These are phyloP conservation scores for Heterohyrax brucei DNA, from an alignment of 2,797 vertebrate genomes.

Conservation along the genomic window DNA sequence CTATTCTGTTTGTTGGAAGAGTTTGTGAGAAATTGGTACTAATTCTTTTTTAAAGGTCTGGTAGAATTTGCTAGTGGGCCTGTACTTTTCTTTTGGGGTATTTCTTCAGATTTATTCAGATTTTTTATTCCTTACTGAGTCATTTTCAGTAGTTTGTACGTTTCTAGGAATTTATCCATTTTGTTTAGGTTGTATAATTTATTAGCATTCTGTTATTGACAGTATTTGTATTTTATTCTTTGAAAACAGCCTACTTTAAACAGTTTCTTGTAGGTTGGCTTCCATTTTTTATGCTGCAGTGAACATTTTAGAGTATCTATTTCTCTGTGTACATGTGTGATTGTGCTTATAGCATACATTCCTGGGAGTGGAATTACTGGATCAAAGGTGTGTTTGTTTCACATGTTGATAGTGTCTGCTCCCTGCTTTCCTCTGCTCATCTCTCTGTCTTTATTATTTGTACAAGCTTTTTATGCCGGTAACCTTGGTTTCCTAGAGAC, in stretches of 20 bases:
- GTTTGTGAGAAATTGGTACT: slow-evolving; percentile 61
- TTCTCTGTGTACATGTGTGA: background rate
- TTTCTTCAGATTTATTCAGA: slow-evolving; percentile 45
- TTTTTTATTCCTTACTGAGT: slow-evolving; percentile 61
- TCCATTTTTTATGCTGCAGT: background rate
- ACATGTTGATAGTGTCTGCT: slow-evolving; percentile 15
- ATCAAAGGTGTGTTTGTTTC: slow-evolving; percentile 1
- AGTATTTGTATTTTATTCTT: slow-evolving; percentile 1
- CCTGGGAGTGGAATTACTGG: background rate
- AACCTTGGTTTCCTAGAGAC: background rate
- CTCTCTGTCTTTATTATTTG: slow-evolving; percentile 42
- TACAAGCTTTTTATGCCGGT: background rate
- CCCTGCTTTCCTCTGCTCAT: background rate
- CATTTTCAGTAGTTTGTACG: slow-evolving; percentile 48
- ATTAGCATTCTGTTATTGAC: background rate
- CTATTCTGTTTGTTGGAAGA: background rate
- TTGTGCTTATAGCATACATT: background rate
- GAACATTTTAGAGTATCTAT: background rate
- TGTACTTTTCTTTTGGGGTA: slow-evolving; percentile 59
- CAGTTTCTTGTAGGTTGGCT: slow-evolving; percentile 46
- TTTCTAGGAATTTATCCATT: slow-evolving; percentile 56
- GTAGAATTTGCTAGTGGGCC: slow-evolving; percentile 42
- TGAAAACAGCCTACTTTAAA: background rate
- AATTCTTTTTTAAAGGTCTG: slow-evolving; percentile 65
- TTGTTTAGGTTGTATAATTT: slow-evolving; percentile 30